phyloP scores from a whole-genome alignment of 2,888 invertebrate species.

The Dexiosoma caninum region DNA sequence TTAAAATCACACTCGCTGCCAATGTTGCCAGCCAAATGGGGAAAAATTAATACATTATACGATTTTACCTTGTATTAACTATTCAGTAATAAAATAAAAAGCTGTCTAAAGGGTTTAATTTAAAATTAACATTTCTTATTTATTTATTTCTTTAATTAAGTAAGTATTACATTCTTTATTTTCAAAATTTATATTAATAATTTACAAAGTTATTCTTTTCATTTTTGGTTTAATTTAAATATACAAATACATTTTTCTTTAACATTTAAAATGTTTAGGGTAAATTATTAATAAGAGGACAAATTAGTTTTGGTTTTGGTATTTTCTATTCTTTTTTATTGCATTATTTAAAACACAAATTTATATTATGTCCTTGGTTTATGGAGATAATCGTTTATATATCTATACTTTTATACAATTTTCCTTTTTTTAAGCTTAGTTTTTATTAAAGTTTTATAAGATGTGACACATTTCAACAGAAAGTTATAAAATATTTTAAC shows the following conservation, averaged over 20 bases:
- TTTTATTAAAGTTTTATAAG: conserved; percentile 7
- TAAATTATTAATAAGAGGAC: conserved; percentile 46
- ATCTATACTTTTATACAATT: neutral
- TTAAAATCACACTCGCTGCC: too few species aligned
- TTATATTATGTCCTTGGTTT: neutral
- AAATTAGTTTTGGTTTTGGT: neutral
- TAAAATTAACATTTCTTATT: conserved; percentile 66
- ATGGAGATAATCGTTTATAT: neutral
- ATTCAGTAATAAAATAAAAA: neutral
- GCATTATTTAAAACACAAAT: conserved; percentile 37
- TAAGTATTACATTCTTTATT: conserved; percentile 43
- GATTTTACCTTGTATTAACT: too few species aligned
- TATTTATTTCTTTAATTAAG: conserved; percentile 49
- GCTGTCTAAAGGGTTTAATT: conserved; percentile 19
- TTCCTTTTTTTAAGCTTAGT: neutral
- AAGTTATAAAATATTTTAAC: conserved; percentile 15
- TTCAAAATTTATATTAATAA: conserved; percentile 29
- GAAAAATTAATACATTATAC: too few species aligned
- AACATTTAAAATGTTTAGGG: conserved; percentile 60
- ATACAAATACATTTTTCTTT: conserved; percentile 35
- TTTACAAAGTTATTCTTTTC: conserved; percentile 46
- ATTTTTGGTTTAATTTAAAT: neutral
- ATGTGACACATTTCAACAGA: conserved; percentile 20
- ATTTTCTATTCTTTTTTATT: neutral
- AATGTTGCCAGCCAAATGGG: too few species aligned